Base-by-base conservation (phyloP, 2,888 invertebrate species). In the Lasioglossum villosulum region DNA sequence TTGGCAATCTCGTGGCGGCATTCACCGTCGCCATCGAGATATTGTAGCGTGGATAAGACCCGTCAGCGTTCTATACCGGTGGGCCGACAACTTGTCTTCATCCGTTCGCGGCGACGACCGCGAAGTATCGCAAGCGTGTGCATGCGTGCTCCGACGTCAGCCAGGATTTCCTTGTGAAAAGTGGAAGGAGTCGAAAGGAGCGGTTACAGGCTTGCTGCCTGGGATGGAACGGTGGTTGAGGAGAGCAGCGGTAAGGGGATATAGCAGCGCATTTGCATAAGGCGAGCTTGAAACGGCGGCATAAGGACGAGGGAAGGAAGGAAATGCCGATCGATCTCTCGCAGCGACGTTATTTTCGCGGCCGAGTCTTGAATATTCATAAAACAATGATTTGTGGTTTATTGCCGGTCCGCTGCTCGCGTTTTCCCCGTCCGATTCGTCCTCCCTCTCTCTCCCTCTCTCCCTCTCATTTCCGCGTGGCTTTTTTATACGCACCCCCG, bases 381-480 rank as follows among this genome's bases (percentile, higher is more conserved):
- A 92, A 92, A 93, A 91, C 91, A 89, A 92, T 93, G 93, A 93
- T 92, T 93, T 92, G 90, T 93, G 89, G 88, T 91, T 92, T 91
- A 90, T 92, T 84, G 89, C 90, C 87, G 87, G 83, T 81, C 77
- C 84, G 89, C 80, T 88, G 88, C 87, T 88, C 86, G 87, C 86
- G 83, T 89, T 91, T 87, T 77, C 88, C 34, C 86, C 85, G 78
- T 88, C 86, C 88, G 89, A 91, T 92, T 90, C 91, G 88, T 91
- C 86, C 89, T 90, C 89, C 90, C 86, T 89, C 84, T 86, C 78
- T 27, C 12, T 12, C 30, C 14, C 27, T 12, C 4, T 85, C 78
- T 59, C 14, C 0, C 37, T 68, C n/a, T 68, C 4, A n/a, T 68
- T 19, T 68, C 10, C 34, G 34, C 68, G 27, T 63, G 42, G 5